Evolutionary conservation across 2,888 invertebrate species (phyloP).

Genomic region (Eupithecia subumbrata): DNA sequence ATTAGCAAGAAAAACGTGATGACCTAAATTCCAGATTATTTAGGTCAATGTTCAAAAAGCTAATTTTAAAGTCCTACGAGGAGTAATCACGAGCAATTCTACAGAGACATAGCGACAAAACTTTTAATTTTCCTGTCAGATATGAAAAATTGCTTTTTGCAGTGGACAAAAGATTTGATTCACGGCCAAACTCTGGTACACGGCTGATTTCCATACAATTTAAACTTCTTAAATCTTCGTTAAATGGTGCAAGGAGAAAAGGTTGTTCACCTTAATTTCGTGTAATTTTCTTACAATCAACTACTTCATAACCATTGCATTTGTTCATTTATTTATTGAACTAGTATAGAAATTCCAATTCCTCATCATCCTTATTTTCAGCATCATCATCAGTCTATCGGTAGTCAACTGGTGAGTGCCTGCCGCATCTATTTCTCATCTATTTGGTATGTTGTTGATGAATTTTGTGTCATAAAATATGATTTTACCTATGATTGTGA

Average conservation of each 20-base stretch:
- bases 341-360: no score
- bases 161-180: constrained; percentile 50
- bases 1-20: constrained; percentile 9
- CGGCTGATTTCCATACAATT: constrained; percentile 47
- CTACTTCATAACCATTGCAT: no score
- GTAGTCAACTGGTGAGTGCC: not conserved
- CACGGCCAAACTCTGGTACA: constrained; percentile 53
- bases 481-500: not conserved
- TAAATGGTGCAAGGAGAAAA: constrained; percentile 42
- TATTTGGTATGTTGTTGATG: not conserved
- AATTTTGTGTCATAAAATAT: not conserved
- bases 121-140: constrained; percentile 35
- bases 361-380: not conserved
- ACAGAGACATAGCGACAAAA: constrained; percentile 31
- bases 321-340: no score
- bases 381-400: not conserved
- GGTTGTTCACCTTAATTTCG: constrained; percentile 49
- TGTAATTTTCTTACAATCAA: constrained; percentile 5
- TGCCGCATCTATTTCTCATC: not conserved
- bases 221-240: constrained; percentile 47
- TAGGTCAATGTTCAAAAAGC: constrained; percentile 6
- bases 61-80: constrained; percentile 7
- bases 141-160: constrained; percentile 47
- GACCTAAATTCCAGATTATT: constrained; percentile 12
- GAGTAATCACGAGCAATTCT: not conserved